These are phyloP conservation scores for Operophtera brumata DNA, from an alignment of 2,888 invertebrate genomes.

Conservation along the genomic window DNA sequence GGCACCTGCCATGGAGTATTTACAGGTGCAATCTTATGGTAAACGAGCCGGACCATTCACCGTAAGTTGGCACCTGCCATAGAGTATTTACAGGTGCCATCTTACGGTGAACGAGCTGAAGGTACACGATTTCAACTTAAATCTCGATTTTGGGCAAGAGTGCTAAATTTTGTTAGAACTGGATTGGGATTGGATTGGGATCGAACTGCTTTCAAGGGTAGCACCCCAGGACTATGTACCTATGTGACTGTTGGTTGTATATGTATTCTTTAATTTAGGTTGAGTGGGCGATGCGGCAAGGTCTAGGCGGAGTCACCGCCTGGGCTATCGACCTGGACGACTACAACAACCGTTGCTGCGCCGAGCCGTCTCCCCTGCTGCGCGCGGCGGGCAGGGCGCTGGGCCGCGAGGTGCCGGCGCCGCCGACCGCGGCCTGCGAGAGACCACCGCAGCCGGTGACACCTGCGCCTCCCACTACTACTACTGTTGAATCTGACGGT, in stretches of 20 bases:
- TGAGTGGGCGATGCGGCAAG: constrained; percentile 85
- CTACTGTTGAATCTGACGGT: constrained; percentile 79
- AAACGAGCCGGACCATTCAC: too few relatives aligned
- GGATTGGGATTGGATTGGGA: too few relatives aligned
- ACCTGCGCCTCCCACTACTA: constrained; percentile 87
- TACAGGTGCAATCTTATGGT: too few relatives aligned
- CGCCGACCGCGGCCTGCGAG: constrained; percentile 81
- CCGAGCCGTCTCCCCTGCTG: constrained; percentile 88
- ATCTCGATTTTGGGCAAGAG: too few relatives aligned
- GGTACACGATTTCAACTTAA: too few relatives aligned
- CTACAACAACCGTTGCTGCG: constrained; percentile 91
- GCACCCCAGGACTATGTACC: too few relatives aligned
- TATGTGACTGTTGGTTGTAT: neutral
- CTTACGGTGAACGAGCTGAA: too few relatives aligned
- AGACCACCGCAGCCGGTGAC: constrained; percentile 87
- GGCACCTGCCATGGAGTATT: too few relatives aligned
- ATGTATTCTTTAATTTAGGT: constrained; percentile 67
- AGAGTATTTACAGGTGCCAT: too few relatives aligned
- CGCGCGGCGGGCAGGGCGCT: constrained; percentile 89
- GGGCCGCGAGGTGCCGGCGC: constrained; percentile 78
- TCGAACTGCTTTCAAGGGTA: neutral
- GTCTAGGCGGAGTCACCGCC: constrained; percentile 90
- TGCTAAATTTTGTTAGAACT: too few relatives aligned
- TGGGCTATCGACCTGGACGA: constrained; percentile 96
- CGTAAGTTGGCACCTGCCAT: too few relatives aligned